phyloP scores from a whole-genome alignment of 2,797 vertebrate genomes.

The Clarias laeviceps region DNA sequence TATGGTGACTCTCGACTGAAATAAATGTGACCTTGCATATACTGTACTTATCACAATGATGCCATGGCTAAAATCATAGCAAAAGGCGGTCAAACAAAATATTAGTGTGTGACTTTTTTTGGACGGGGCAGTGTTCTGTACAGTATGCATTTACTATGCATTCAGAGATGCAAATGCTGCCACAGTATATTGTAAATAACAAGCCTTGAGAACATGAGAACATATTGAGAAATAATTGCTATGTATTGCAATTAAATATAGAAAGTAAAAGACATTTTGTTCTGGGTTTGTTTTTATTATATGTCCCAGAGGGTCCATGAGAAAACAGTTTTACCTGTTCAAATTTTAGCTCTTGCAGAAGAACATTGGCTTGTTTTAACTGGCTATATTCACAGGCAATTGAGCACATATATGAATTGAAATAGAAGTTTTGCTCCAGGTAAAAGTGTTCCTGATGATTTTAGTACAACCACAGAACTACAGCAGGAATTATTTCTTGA shows the following conservation, averaged over 20 bases:
- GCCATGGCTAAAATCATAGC: no score
- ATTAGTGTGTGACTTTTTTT: no score
- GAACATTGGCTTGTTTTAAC: conserved; percentile 40
- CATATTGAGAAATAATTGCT: conserved; percentile 52
- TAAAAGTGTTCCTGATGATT: not conserved
- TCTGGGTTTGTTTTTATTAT: conserved; percentile 59
- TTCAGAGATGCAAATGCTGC: not conserved
- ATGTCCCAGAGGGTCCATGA: conserved; percentile 44
- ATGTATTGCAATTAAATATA: conserved; percentile 57
- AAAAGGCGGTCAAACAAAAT: no score
- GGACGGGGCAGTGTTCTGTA: not conserved
- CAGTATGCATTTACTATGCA: not conserved
- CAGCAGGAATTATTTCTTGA: conserved; percentile 1
- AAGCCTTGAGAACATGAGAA: conserved; percentile 19
- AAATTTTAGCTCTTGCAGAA: conserved; percentile 45
- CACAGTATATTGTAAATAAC: conserved; percentile 27
- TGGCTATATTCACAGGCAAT: conserved; percentile 24
- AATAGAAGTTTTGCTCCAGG: conserved; percentile 3
- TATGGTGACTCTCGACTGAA: no score
- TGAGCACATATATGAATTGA: conserved; percentile 28
- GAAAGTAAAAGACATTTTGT: conserved; percentile 58
- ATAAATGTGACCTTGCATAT: no score
- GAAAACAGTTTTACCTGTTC: conserved; percentile 53
- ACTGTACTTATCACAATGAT: no score
- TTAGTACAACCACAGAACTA: not conserved